Evolutionary conservation across 2,888 invertebrate species (phyloP), one percentile per base, ranked within the genome.

Genomic region (Idaea dimidiata): DNA sequence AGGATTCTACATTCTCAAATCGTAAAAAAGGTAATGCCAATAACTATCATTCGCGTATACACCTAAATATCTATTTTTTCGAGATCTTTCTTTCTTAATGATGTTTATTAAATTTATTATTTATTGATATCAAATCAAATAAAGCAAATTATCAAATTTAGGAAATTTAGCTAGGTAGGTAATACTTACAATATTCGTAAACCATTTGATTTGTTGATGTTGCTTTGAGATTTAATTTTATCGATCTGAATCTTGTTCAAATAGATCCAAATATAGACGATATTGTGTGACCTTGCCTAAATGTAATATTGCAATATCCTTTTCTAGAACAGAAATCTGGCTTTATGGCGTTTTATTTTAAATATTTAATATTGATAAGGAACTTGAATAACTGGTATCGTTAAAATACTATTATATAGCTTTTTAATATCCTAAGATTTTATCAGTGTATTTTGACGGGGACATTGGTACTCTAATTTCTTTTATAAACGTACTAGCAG

Each of bases 161-260:
- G 5, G 24, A 24, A 3, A 24, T 24, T 24, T 24, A 3, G 24
- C 3, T 24, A 24, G 24, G 24, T 24, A n/a, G n/a, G n/a, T n/a
- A n/a, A n/a, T n/a, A n/a, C n/a, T 32, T 32, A 32, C 10, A 8
- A 4, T 32, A 0, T 6, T 24, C 16, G 10, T 43, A 58, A 59
- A 66, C 59, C 61, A 61, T 32, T 0, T 32, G 4, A 32, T 32
- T 33, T 58, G 56, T 63, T 60, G 53, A n/a, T n/a, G n/a, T n/a
- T n/a, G n/a, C n/a, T n/a, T n/a, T n/a, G n/a, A n/a, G n/a, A n/a
- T 59, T 54, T 59, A 61, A 62, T 43, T 56, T 17, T 56, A 17
- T 57, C 24, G 18, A 17, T 57, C 8, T 57, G 7, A 24, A 61
- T 57, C 54, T 58, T 58, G 6, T 43, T 14, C 43, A 43, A 43